A percentile compares a stretch with the other conserved stretches of the same genome.
These are phyloP conservation scores for Boulengerochromis microlepis DNA, from an alignment of 2,113 vertebrate species.

Conservation along the genomic window DNA sequence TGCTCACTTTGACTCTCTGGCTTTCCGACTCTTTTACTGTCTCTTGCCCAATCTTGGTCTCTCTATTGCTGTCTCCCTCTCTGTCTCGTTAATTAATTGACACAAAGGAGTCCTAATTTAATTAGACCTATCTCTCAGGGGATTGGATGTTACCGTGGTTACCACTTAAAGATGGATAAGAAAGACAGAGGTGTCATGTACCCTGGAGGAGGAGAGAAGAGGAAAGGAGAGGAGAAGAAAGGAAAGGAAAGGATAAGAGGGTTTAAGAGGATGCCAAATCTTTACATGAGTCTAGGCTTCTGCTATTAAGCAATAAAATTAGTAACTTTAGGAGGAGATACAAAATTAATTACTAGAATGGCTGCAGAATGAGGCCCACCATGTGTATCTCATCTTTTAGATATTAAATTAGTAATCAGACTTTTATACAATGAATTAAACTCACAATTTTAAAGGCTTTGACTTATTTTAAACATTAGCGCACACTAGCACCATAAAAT, in stretches of 20 bases:
- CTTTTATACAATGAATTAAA: neutral
- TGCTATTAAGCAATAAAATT: neutral
- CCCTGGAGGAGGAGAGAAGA: slow-evolving; percentile 24
- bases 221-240: neutral
- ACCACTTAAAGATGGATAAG: slow-evolving; percentile 74
- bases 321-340: neutral
- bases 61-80: slow-evolving; percentile 35
- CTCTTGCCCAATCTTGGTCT: slow-evolving; percentile 41
- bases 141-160: slow-evolving; percentile 74
- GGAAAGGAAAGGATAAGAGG: neutral
- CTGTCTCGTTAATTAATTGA: slow-evolving; percentile 78
- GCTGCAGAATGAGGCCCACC: neutral
- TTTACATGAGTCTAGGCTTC: neutral
- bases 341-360: neutral
- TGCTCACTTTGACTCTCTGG: neutral
- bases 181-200: slow-evolving; percentile 63
- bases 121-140: slow-evolving; percentile 76
- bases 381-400: neutral
- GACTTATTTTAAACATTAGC: neutral
- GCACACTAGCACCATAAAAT: neutral
- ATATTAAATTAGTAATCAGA: neutral
- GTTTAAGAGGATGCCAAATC: neutral
- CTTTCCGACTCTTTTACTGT: slow-evolving; percentile 10
- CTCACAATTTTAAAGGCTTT: neutral
- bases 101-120: slow-evolving; percentile 80